These are phyloP conservation scores for Heterodera filipjevi DNA, from an alignment of 2,888 invertebrate genomes.

Conservation along the genomic window DNA sequence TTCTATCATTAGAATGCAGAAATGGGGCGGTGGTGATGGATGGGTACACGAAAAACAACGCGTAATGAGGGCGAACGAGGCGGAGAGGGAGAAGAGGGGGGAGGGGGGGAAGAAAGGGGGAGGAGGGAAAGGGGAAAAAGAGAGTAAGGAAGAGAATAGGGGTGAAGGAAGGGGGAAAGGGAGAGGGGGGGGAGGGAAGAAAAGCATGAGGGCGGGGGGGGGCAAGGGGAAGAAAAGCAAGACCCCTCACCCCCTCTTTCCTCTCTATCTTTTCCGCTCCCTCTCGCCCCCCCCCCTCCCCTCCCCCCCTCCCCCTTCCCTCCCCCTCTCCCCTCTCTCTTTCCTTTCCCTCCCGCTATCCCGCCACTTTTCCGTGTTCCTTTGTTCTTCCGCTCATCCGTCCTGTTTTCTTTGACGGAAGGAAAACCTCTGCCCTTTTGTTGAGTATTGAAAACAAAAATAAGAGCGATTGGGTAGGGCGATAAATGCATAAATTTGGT, in stretches of 20 bases:
- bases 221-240: no score
- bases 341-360: neutral
- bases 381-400: conserved; percentile 7
- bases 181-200: no score
- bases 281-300: no score
- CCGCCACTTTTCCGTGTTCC: neutral
- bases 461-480: neutral
- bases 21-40: neutral
- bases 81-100: neutral
- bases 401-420: neutral
- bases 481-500: neutral
- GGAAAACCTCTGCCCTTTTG: neutral
- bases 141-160: no score
- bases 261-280: no score
- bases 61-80: neutral
- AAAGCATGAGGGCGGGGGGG: no score
- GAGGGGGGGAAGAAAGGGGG: neutral
- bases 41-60: neutral
- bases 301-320: no score
- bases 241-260: no score
- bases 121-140: neutral
- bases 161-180: no score
- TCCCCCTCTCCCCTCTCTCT: neutral
- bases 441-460: neutral
- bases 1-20: no score